Evolutionary conservation across 92 coral and sea anemone species (phyloP).

Genomic region (Porites divaricata): DNA sequence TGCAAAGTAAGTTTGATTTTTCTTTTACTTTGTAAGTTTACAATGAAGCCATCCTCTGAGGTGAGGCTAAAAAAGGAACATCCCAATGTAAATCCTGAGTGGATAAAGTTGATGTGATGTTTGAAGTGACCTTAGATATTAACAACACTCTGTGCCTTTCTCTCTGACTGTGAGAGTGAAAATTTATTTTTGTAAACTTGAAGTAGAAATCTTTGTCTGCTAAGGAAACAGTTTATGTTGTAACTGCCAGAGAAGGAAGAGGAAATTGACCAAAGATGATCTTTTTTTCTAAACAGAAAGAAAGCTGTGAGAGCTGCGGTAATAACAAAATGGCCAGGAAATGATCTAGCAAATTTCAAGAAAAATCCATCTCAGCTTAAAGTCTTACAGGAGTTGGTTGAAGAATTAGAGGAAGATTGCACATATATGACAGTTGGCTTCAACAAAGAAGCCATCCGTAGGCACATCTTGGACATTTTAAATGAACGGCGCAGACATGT

Average conservation of each 20-base stretch:
- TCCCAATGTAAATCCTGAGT: too few species aligned
- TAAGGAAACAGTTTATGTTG: too few species aligned
- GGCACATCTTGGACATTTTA: slow-evolving; percentile 38
- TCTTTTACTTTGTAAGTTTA: background rate
- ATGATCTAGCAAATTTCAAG: background rate
- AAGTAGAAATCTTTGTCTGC: too few species aligned
- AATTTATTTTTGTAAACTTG: too few species aligned
- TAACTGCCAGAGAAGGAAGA: too few species aligned
- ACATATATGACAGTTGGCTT: slow-evolving; percentile 27
- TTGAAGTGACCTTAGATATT: too few species aligned
- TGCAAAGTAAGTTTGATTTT: slow-evolving; percentile 18
- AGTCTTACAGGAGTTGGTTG: background rate
- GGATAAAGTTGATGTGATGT: too few species aligned
- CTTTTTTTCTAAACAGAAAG: slow-evolving; percentile 16
- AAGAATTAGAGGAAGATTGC: slow-evolving; percentile 18
- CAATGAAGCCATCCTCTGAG: too few species aligned
- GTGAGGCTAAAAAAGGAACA: too few species aligned
- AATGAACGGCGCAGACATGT: slow-evolving; percentile 39
- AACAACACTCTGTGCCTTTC: too few species aligned
- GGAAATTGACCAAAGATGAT: background rate
- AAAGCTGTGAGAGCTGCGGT: slow-evolving; percentile 22
- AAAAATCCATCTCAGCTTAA: slow-evolving; percentile 11
- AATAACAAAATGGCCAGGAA: slow-evolving; percentile 11
- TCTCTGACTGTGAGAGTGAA: too few species aligned
- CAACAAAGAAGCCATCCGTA: slow-evolving; percentile 28